These are phyloP conservation scores for Bicyclus anynana DNA, from an alignment of 1,140 invertebrate genomes.

Conservation along the genomic window DNA sequence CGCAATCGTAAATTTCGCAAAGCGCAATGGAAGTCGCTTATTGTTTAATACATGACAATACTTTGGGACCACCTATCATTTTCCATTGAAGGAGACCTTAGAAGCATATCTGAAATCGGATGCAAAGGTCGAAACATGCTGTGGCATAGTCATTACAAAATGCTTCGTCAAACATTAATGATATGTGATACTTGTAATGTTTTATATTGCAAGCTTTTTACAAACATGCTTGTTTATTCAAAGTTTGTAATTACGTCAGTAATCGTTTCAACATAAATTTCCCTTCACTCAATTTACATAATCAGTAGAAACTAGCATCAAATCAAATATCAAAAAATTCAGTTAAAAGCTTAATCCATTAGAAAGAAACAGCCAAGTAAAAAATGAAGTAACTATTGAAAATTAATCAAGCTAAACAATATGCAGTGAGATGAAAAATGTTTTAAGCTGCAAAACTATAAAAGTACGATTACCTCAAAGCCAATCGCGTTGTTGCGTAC, in stretches of 20 bases:
- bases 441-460: too few relatives aligned
- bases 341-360: too few relatives aligned
- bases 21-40: slow-evolving; percentile 41
- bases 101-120: slow-evolving; percentile 27
- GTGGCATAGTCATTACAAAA: background rate
- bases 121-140: slow-evolving; percentile 10
- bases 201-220: background rate
- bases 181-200: background rate
- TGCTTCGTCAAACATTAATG: background rate
- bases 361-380: too few relatives aligned
- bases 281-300: background rate
- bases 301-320: too few relatives aligned
- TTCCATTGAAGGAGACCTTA: slow-evolving; percentile 21
- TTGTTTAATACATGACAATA: slow-evolving; percentile 53
- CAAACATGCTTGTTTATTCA: background rate
- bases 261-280: background rate
- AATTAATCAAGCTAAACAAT: too few relatives aligned
- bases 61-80: slow-evolving; percentile 21
- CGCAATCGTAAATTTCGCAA: slow-evolving; percentile 46
- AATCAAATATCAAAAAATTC: too few relatives aligned
- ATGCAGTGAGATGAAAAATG: too few relatives aligned
- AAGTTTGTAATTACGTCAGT: background rate
- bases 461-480: too few relatives aligned
- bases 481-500: too few relatives aligned
- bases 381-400: too few relatives aligned